These are phyloP conservation scores for Melanocharis versteri DNA, from an alignment of 2,113 vertebrate genomes.

Conservation along the genomic window DNA sequence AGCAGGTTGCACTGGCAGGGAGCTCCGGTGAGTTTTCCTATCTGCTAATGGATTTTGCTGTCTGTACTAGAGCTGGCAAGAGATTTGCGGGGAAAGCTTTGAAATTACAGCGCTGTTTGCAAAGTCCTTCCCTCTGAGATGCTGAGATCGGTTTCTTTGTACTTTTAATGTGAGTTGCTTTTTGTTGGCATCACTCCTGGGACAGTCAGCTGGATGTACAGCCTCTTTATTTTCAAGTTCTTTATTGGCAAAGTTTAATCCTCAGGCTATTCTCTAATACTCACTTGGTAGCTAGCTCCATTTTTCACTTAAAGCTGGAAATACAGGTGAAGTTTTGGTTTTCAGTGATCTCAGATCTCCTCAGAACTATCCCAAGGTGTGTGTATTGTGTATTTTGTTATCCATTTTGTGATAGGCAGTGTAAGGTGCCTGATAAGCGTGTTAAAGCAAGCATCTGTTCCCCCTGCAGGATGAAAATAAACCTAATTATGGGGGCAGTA, in stretches of 20 bases:
- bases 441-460: not conserved
- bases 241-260: conserved; percentile 24
- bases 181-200: not conserved
- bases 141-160: not conserved
- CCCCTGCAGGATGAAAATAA: not conserved
- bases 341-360: not conserved
- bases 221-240: not conserved
- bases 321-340: not conserved
- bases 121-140: not conserved
- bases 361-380: not conserved
- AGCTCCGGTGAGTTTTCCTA: not conserved
- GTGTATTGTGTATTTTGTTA: not conserved
- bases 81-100: conserved; percentile 2
- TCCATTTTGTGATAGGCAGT: not conserved
- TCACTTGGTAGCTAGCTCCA: not conserved
- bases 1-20: not conserved
- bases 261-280: conserved; percentile 1
- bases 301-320: conserved; percentile 16
- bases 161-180: not conserved
- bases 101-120: not conserved
- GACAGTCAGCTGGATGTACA: not conserved
- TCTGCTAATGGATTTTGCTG: conserved; percentile 30
- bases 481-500: not conserved
- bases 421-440: not conserved
- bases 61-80: not conserved